A percentile compares a stretch with the other conserved stretches of the same genome.
Evolutionary conservation across 2,113 vertebrate species (phyloP).

Genomic region (Orientallactaga bullata): DNA sequence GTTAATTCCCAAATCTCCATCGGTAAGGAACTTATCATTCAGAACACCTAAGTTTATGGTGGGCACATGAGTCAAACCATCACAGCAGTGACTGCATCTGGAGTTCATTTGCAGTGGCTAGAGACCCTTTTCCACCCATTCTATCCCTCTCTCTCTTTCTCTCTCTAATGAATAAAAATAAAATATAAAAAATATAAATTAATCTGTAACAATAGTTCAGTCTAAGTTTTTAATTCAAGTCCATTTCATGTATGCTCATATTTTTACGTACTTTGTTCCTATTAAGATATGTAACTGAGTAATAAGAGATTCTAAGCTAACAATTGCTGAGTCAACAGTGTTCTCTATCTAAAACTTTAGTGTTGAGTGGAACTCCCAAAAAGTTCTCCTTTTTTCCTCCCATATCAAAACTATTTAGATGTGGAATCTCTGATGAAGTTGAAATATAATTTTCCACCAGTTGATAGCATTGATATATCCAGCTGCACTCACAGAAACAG

Average conservation of each 20-base stretch:
- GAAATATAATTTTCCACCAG: not conserved
- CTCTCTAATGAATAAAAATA: too few relatives aligned
- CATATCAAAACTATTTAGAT: not conserved
- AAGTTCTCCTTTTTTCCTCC: not conserved
- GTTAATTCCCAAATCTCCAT: too few relatives aligned
- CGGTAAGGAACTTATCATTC: too few relatives aligned
- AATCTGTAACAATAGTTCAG: not conserved
- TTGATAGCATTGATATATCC: not conserved
- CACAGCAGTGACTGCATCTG: too few relatives aligned
- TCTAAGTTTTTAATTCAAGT: not conserved
- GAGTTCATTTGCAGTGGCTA: too few relatives aligned
- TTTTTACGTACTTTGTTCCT: not conserved
- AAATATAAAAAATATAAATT: not conserved
- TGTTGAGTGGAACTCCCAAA: not conserved
- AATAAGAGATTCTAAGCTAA: not conserved
- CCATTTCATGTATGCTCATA: not conserved
- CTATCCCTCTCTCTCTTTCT: too few relatives aligned
- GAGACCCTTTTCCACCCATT: too few relatives aligned
- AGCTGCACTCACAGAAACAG: not conserved
- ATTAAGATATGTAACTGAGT: not conserved
- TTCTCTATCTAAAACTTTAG: not conserved
- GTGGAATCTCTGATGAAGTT: not conserved
- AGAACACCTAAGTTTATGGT: too few relatives aligned
- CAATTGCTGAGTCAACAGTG: too few relatives aligned
- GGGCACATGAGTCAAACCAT: too few relatives aligned